A percentile compares a stretch with the other conserved stretches of the same genome.
These are phyloP conservation scores for Diogma glabrata DNA, from an alignment of 2,888 invertebrate genomes.

Conservation along the genomic window DNA sequence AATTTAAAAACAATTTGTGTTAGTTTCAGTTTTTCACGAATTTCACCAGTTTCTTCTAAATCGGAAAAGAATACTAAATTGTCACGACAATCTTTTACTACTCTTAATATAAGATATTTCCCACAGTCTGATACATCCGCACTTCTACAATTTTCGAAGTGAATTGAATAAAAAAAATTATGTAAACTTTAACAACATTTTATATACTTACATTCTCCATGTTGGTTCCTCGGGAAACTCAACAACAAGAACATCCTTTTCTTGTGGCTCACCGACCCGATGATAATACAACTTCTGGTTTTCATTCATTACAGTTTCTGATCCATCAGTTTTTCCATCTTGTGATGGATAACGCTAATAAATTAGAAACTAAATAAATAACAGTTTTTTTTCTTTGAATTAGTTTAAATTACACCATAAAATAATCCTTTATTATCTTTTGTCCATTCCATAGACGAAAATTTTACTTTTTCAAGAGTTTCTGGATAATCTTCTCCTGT, in stretches of 20 bases:
- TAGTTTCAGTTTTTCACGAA: conserved; percentile 53
- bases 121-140: conserved; percentile 87
- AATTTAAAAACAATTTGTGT: conserved; percentile 77
- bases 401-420: conserved; percentile 56
- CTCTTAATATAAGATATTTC: conserved; percentile 69
- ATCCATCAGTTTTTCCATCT: conserved; percentile 78
- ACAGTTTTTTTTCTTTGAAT: neutral
- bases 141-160: no score
- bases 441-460: conserved; percentile 85
- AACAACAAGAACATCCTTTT: conserved; percentile 73
- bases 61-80: conserved; percentile 81
- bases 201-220: conserved; percentile 64
- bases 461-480: conserved; percentile 83
- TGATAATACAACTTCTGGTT: conserved; percentile 95
- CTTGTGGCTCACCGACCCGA: conserved; percentile 70
- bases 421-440: conserved; percentile 92
- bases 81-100: conserved; percentile 82
- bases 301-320: conserved; percentile 74
- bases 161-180: conserved; percentile 22
- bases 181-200: neutral
- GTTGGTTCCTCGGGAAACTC: conserved; percentile 85
- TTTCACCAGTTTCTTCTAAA: conserved; percentile 49
- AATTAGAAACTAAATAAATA: conserved; percentile 9
- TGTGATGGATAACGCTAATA: conserved; percentile 67
- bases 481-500: conserved; percentile 77